A percentile compares a stretch with the other conserved stretches of the same genome.
These are phyloP conservation scores for Vulpes vulpes DNA, from an alignment of 2,113 vertebrate species.

Conservation along the genomic window DNA sequence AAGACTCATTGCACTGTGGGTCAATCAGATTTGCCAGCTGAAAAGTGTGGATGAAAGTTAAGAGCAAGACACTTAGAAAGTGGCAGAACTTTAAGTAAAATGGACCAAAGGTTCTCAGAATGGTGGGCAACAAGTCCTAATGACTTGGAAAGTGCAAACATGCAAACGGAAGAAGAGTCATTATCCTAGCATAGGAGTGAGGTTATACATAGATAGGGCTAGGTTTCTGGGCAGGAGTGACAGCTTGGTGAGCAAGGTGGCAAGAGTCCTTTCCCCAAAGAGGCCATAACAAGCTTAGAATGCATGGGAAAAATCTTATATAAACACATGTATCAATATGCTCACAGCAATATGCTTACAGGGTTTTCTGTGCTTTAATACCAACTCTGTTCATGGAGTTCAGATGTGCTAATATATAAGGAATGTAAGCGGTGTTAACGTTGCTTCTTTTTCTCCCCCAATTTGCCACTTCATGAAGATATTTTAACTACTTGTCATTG, in stretches of 20 bases:
- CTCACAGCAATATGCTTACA: not conserved
- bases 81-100: not conserved
- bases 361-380: not conserved
- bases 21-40: not conserved
- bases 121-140: not conserved
- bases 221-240: not conserved
- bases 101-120: not conserved
- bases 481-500: constrained; percentile 78
- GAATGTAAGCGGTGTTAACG: not conserved
- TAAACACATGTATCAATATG: not conserved
- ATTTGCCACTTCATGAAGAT: constrained; percentile 68
- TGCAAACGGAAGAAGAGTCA: not conserved
- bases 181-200: not conserved
- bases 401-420: not conserved
- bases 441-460: not conserved
- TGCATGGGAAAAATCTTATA: not conserved
- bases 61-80: not conserved
- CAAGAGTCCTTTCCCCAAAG: not conserved
- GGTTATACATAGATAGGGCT: not conserved
- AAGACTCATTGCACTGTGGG: not conserved
- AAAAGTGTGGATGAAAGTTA: not conserved
- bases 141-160: not conserved
- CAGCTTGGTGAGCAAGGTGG: not conserved
- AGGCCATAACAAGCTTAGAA: not conserved
- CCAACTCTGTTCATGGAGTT: not conserved